Conservation (phyloP, 2,797 vertebrate genomes). For the Zalophus californianus region DNA sequence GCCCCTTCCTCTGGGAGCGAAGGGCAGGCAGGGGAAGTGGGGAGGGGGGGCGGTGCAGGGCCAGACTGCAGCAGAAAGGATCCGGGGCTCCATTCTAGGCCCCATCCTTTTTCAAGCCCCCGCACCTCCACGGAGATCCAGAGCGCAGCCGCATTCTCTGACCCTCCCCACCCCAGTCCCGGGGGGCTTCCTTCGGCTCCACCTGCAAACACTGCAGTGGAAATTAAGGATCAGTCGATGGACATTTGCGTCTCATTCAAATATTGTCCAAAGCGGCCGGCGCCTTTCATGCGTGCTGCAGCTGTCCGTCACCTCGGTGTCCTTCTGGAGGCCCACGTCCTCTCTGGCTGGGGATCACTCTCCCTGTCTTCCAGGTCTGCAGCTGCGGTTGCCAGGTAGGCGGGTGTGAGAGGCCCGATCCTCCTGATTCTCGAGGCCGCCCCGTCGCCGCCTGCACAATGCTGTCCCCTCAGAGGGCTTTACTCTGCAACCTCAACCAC, state of each 20-base stretch:
- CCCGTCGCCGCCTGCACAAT: conserved; percentile 77
- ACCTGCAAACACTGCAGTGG: conserved; percentile 78
- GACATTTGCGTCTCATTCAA: conserved; percentile 64
- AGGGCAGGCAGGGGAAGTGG: neutral
- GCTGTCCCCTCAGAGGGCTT: conserved; percentile 88
- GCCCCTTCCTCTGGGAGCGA: neutral
- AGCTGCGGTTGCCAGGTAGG: conserved; percentile 67
- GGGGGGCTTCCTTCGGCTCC: conserved; percentile 40
- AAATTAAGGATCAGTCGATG: conserved; percentile 36
- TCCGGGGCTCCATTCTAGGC: neutral
- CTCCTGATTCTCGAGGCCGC: conserved; percentile 42
- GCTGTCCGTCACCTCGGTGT: conserved; percentile 57
- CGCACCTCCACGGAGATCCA: neutral
- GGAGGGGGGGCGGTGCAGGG: neutral
- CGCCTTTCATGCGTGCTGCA: neutral
- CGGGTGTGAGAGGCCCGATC: conserved; percentile 56
- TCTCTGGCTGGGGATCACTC: conserved; percentile 38
- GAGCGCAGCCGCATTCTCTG: conserved; percentile 68
- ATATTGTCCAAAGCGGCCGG: neutral
- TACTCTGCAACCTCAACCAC: conserved; percentile 90
- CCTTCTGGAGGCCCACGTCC: neutral
- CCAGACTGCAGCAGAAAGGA: neutral
- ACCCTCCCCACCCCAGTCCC: conserved; percentile 56
- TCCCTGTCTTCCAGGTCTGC: conserved; percentile 69
- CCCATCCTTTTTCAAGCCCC: conserved; percentile 49